Evolutionary conservation across 2,888 invertebrate genomes (phyloP), one percentile per base, ranked within the genome.

Genomic region (Byasa hedistus): DNA sequence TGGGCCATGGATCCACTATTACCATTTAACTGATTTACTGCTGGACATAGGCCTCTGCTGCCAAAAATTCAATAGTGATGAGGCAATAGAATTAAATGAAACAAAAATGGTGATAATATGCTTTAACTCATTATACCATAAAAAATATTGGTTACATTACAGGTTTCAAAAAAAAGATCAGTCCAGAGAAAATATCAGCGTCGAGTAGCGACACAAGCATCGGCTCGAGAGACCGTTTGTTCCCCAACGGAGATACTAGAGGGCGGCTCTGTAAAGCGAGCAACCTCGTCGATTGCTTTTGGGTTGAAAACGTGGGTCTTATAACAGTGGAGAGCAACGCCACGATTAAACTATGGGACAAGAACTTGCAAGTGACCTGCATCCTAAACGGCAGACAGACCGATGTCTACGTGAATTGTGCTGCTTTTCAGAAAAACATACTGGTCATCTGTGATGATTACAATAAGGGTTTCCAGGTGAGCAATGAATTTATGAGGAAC

Each of bases 291-390:
- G 83, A 85, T 23, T 87, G 89, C 64, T 91, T 85, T 74, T 87
- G 84, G 80, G 61, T 88, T 0, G 70, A 71, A 12, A 81, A 81
- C 19, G 64, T 80, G 1, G 87, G 89, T 0, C 76, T 92, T 1
- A 73, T 92, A 3, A 89, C 89, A 0, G 82, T 92, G 0, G 89
- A 90, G 62, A 79, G 76, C 17, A 90, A 89, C 61, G 87, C 86
- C 0, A 83, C 83, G 0, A 82, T 91, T 2, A 91, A 91, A 65
- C 76, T 91, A 5, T 92, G 92, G 92, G 79, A 82, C 57, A 73
- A 74, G 10, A 75, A 81, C 5, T 65, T 88, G 56, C 82, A 85
- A 56, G 56, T 90, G 2, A 70, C 76, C 0, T 78, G 80, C 36
- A 84, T 92, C 51, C 69, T 92, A 56, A 81, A 84, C 22, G 84